Evolutionary conservation across 2,113 vertebrate species (phyloP), one percentile per base, ranked within the genome.

Genomic region (Aspiorhynchus laticeps): DNA sequence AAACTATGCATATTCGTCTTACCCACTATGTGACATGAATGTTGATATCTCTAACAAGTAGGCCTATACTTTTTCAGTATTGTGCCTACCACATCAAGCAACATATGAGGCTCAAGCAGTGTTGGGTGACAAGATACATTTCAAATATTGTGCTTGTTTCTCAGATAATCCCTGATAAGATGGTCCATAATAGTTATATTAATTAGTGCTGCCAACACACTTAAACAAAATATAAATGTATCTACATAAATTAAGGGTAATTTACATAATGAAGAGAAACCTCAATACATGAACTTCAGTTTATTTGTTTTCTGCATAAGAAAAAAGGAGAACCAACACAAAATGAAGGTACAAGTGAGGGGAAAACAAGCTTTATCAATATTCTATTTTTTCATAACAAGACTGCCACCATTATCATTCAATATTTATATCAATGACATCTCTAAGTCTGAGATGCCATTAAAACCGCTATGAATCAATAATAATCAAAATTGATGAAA

Each of bases 271-370:
- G 19, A 82, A 87, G 21, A 46, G 36, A 87, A 83, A 77, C 86
- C 71, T 56, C 28, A 79, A 15, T 88, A 84, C 83, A 82, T 80
- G 76, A 87, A 89, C 67, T 86, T 88, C 67, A 87, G 86, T 90
- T 90, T 95, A 95, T 96, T 96, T 93, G 24, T 92, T 94, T 95
- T 95, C 93, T 92, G 94, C 94, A 95, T 95, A 95, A 91, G 93
- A 94, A 95, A 95, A 94, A 93, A 95, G 92, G 92, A 95, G 93
- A 94, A 94, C 93, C 93, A 95, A 95, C 94, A 95, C 94, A 95
- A 94, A 94, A 95, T 90, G 92, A 93, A 93, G 91, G 93, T 94
- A 96, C 93, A 95, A 93, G 93, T 94, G 48, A 77, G n/a, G 63
- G 43, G 87, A 83, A 92, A 93, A 92, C 90, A 94, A 94, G 93